Percentiles rank a stretch among this genome's conserved stretches.
phyloP scores from a whole-genome alignment of 2,888 invertebrate species.

The Gnatocerus cornutus region DNA sequence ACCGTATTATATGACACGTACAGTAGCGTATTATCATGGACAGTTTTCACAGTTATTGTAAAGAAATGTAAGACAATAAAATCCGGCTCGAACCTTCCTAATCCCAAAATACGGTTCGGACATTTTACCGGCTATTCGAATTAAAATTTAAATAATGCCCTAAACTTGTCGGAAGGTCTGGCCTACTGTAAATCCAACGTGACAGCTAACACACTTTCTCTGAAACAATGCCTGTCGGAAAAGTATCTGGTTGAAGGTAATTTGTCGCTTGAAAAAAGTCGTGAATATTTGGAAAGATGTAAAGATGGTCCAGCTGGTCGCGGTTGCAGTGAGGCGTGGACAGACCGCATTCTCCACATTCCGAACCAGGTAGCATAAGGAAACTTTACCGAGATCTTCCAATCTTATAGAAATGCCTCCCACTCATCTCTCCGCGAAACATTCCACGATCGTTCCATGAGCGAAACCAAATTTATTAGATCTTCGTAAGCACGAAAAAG shows the following conservation, averaged over 20 bases:
- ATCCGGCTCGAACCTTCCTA: neutral
- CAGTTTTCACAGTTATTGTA: neutral
- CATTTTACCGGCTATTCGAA: neutral
- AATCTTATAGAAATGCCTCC: constrained; percentile 49
- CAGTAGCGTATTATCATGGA: constrained; percentile 1
- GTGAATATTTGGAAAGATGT: constrained; percentile 48
- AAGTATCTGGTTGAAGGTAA: constrained; percentile 5
- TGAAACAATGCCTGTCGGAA: neutral
- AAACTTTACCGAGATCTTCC: constrained; percentile 55
- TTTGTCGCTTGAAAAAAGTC: constrained; percentile 40
- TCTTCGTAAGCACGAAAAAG: constrained; percentile 35
- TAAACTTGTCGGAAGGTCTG: neutral
- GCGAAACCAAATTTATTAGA: constrained; percentile 49
- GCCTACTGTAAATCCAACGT: neutral
- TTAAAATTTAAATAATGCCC: neutral
- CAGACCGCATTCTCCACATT: constrained; percentile 66
- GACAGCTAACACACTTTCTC: neutral
- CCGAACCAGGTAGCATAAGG: constrained; percentile 62
- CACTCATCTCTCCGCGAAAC: constrained; percentile 51
- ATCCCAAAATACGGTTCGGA: neutral
- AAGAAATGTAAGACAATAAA: neutral
- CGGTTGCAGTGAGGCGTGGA: constrained; percentile 60
- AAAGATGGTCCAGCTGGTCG: constrained; percentile 47
- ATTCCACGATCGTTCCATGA: constrained; percentile 33
- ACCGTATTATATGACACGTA: constrained; percentile 7